Evolutionary conservation across 1,140 invertebrate genomes (phyloP).

Genomic region (Hesperophylax magnus): DNA sequence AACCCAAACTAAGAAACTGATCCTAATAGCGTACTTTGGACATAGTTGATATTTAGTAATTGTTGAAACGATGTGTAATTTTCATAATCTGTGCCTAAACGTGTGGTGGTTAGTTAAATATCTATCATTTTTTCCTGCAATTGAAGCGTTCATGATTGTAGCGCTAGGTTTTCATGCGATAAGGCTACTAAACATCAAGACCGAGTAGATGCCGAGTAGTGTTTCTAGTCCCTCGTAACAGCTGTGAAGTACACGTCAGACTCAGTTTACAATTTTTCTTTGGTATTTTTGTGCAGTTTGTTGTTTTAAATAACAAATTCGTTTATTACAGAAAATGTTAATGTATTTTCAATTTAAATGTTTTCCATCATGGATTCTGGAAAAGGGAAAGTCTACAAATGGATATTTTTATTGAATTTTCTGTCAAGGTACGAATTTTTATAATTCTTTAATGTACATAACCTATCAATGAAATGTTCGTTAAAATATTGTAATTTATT

Average conservation of each 20-base stretch:
- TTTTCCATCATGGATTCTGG: conserved; percentile 73
- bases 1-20: no score
- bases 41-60: no score
- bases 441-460: conserved; percentile 24
- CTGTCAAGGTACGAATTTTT: conserved; percentile 67
- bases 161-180: no score
- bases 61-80: no score
- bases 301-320: conserved; percentile 36
- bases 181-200: no score
- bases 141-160: no score
- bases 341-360: conserved; percentile 14
- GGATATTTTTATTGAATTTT: conserved; percentile 72
- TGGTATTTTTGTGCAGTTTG: conserved; percentile 39
- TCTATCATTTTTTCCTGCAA: no score
- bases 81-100: no score
- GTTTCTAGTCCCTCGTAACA: conserved; percentile 7
- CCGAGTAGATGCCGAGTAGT: no score
- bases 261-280: conserved; percentile 36
- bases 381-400: conserved; percentile 71
- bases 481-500: conserved; percentile 38
- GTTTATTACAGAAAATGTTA: conserved; percentile 47
- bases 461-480: conserved; percentile 4
- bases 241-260: conserved; percentile 55
- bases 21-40: no score
- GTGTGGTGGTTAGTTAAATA: no score